Evolutionary conservation across 2,888 invertebrate genomes (phyloP), one percentile per base, ranked within the genome.

Genomic region (Abrostola tripartita): DNA sequence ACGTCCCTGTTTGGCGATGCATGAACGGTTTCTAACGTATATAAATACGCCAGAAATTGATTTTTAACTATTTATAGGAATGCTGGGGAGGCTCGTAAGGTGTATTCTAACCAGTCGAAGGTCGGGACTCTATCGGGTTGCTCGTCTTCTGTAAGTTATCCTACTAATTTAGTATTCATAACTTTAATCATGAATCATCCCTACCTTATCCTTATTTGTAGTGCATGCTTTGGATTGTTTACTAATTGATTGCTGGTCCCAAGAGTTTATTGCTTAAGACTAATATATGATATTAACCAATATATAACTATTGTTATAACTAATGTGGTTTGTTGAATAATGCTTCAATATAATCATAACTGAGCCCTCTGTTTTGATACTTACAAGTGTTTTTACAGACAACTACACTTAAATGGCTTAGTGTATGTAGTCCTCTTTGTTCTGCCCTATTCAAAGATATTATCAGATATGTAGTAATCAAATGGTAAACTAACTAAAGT

Each of bases 121-220:
- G 95, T 96, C 83, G 96, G 96, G 80, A 95, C 96, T 81, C 95
- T 96, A 49, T 96, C 96, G 61, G 96, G 96, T 84, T 96, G 96
- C 88, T 96, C 97, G 68, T 96, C 97, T 63, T 96, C 96, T 83
- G 97, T 97, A 94, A 94, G 95, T 95, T 78, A 59, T 74, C 68
- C 65, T 61, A 72, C 75, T 71, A 77, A 79, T 69, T 52, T 55
- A 52, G 62, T 54, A 75, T 65, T 65, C 60, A 58, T 67, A 55
- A 49, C 44, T 60, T 61, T 44, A 51, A 53, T 37, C 54, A 61
- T 85, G 83, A 84, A 76, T 85, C 84, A 85, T 65, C 62, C 44
- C 52, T 67, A n/a, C 49, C 65, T 61, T 74, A 60, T 72, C 81
- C 80, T 66, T 78, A 76, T 63, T 55, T 54, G 76, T 78, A 60